A percentile compares a stretch with the other conserved stretches of the same genome.
These are phyloP conservation scores for Ciconia stormi DNA, from an alignment of 2,113 vertebrate species.

Conservation along the genomic window DNA sequence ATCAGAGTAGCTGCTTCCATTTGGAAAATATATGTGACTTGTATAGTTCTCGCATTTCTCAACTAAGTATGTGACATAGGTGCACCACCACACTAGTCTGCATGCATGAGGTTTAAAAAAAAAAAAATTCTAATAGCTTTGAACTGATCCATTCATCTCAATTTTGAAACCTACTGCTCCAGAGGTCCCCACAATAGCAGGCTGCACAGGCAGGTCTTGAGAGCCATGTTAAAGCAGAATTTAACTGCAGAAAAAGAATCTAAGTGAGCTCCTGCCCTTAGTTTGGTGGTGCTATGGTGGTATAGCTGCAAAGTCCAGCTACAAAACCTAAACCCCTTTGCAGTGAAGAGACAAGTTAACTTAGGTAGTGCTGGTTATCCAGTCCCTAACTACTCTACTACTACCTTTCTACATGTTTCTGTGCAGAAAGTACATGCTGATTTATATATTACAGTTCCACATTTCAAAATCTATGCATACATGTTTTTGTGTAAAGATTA, in stretches of 20 bases:
- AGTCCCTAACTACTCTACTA: background rate
- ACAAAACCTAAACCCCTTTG: background rate
- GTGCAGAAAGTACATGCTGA: background rate
- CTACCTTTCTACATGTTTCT: background rate
- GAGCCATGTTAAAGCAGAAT: accelerated
- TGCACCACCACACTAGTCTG: background rate
- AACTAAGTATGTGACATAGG: background rate
- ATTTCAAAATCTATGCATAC: background rate
- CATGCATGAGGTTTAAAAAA: background rate
- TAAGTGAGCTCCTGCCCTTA: background rate
- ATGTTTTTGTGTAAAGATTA: background rate
- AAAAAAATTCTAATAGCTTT: background rate
- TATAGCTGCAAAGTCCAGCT: background rate
- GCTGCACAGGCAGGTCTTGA: background rate
- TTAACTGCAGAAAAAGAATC: background rate
- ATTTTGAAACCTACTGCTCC: background rate
- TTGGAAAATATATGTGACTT: background rate
- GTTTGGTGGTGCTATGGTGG: background rate
- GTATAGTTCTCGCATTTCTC: background rate
- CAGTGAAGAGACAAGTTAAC: background rate
- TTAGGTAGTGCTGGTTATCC: background rate
- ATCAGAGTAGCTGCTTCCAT: background rate
- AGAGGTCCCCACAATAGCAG: background rate
- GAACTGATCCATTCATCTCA: background rate
- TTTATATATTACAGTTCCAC: background rate